Evolutionary conservation across 2,888 invertebrate genomes (phyloP).

Genomic region (Nysson spinosus): DNA sequence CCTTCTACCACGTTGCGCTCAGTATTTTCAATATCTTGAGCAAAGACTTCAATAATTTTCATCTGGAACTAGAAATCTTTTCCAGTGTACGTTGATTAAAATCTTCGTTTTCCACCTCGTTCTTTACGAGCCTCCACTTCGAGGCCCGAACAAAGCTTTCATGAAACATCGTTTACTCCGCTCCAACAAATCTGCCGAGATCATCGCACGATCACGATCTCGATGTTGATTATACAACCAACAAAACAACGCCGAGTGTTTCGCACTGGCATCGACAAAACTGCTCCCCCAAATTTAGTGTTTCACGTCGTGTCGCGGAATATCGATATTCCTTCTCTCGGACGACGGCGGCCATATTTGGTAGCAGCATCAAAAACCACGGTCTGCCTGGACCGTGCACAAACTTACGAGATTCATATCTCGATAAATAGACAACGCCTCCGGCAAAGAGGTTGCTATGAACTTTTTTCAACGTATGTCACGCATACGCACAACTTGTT

Average conservation of each 20-base stretch:
- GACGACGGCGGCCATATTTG: slow-evolving; percentile 41
- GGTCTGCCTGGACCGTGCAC: slow-evolving; percentile 61
- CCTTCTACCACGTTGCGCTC: slow-evolving; percentile 49
- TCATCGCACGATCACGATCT: slow-evolving; percentile 22
- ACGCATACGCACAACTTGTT: slow-evolving; percentile 73
- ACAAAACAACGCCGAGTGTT: slow-evolving; percentile 67
- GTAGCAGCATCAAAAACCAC: slow-evolving; percentile 67
- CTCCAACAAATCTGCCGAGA: slow-evolving; percentile 50
- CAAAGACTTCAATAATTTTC: slow-evolving; percentile 49
- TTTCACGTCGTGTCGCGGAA: slow-evolving; percentile 40
- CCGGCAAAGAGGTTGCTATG: slow-evolving; percentile 43
- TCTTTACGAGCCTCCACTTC: slow-evolving; percentile 16
- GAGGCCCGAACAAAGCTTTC: slow-evolving; percentile 36
- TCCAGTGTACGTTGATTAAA: slow-evolving; percentile 19
- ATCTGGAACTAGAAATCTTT: slow-evolving; percentile 43
- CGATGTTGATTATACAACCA: slow-evolving; percentile 46
- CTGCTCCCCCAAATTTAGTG: slow-evolving; percentile 65
- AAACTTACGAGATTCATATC: slow-evolving; percentile 76
- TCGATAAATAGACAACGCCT: slow-evolving; percentile 67
- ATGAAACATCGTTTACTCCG: slow-evolving; percentile 45
- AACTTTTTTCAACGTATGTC: slow-evolving; percentile 72
- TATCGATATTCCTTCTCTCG: slow-evolving; percentile 27
- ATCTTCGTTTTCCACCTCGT: slow-evolving; percentile 9
- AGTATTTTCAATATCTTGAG: slow-evolving; percentile 45
- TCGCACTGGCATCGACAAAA: slow-evolving; percentile 72